Conservation (phyloP, 2,888 invertebrate genomes). For the Galeruca laticollis region DNA sequence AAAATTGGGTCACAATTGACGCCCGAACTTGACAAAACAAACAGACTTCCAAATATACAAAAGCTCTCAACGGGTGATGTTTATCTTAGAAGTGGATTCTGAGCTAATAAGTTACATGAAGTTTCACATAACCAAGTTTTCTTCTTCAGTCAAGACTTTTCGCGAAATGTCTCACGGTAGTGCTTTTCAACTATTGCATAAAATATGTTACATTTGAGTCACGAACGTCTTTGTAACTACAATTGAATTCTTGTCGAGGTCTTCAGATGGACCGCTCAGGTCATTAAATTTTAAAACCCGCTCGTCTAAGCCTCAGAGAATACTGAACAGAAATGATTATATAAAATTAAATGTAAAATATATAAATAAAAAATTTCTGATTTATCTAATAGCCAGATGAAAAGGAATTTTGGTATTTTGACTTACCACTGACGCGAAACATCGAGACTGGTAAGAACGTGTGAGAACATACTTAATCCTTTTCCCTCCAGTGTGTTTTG, state of each 20-base stretch:
- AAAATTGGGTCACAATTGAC: background rate
- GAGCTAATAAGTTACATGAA: background rate
- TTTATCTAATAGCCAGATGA: no score
- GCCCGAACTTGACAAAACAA: slow-evolving; percentile 4
- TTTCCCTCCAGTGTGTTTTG: no score
- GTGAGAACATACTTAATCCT: no score
- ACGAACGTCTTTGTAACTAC: background rate
- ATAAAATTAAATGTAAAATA: no score
- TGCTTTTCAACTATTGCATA: slow-evolving; percentile 6
- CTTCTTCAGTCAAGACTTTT: slow-evolving; percentile 4
- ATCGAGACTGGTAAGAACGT: no score
- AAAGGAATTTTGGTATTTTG: no score
- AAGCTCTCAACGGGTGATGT: background rate
- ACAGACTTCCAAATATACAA: slow-evolving; percentile 6
- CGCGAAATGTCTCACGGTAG: background rate
- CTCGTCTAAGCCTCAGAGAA: no score
- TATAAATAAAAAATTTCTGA: no score
- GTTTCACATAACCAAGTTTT: slow-evolving; percentile 4
- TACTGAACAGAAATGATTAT: no score
- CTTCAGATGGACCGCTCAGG: background rate
- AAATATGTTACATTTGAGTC: background rate
- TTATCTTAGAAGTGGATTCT: background rate
- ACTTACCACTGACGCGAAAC: no score
- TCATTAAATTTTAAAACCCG: background rate
- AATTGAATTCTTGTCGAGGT: background rate